Base-by-base conservation (phyloP, 2,888 invertebrate genomes). In the Exocentrus adspersus region DNA sequence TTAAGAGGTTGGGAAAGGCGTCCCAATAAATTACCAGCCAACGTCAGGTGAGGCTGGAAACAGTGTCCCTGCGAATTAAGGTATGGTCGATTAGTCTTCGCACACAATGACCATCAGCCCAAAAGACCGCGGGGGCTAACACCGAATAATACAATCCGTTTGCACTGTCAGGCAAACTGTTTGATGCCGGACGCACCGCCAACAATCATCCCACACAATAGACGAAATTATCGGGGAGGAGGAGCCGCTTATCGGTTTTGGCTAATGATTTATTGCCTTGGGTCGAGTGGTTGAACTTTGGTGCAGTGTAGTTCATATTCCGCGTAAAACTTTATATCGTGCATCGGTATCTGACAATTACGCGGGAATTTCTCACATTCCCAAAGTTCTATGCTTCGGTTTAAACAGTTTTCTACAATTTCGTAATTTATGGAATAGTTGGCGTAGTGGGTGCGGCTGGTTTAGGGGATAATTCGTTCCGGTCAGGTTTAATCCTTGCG, bases 131-230 rank as follows among this genome's bases (percentile, higher is more conserved):
- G 50, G 28, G 19, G 37, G 54, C 37, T 3, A 68, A 65, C 67
- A 58, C 67, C 62, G 71, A 71, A 73, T 74, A 73, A 74, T 72
- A 73, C 72, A 73, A 73, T 73, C 74, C 68, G 62, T 71, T 73
- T 73, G 71, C 67, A 68, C 69, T 71, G 72, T 73, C 72, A 71
- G 72, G 72, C 71, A 72, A 69, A 69, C 72, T 69, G 71, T 73
- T 71, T 70, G 60, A 72, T 67, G 71, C 71, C 68, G 69, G 71
- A 74, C 70, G 67, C 65, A 61, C 66, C 68, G 62, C 63, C 62
- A 72, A 73, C 72, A 71, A 70, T 72, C 69, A 65, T 68, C 63
- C 66, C 51, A 19, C 59, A 73, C 73, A 73, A 73, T 73, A 64
- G 66, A 59, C 51, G 42, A 64, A 73, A 73, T 70, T 72, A 67